Conservation (phyloP, 1,140 invertebrate species). For the Drosophila ercepeae region DNA sequence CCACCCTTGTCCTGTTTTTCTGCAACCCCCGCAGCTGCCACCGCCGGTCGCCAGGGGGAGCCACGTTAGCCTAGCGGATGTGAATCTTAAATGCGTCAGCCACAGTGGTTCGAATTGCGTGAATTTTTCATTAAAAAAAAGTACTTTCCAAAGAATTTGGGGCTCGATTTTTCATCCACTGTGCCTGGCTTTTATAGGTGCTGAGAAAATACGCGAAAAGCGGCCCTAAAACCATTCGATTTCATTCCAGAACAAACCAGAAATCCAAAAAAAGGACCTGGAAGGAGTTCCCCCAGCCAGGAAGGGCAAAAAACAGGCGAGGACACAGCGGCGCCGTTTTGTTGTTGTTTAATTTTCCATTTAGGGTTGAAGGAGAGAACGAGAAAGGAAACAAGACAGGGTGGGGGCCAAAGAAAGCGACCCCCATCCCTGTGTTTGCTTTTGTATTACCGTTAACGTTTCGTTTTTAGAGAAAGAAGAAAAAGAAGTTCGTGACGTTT, state of each 20-base stretch:
- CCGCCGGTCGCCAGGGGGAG: constrained; percentile 16
- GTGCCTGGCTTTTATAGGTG: constrained; percentile 32
- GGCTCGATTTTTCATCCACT: constrained; percentile 24
- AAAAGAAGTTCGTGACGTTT: constrained; percentile 53
- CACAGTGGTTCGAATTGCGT: constrained; percentile 12
- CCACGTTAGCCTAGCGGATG: constrained; percentile 32
- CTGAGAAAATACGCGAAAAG: constrained; percentile 55
- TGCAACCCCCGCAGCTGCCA: constrained; percentile 7
- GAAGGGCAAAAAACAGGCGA: constrained; percentile 25
- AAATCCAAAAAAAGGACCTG: neutral
- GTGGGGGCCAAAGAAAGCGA: neutral
- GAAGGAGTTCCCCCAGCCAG: neutral
- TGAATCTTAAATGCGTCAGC: constrained; percentile 33
- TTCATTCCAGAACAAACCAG: constrained; percentile 41
- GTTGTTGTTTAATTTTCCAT: constrained; percentile 79
- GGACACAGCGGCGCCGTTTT: constrained; percentile 66
- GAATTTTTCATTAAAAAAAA: neutral
- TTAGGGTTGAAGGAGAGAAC: constrained; percentile 58
- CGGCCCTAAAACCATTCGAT: constrained; percentile 67
- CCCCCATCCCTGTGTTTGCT: constrained; percentile 61
- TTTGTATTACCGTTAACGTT: constrained; percentile 64
- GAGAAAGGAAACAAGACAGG: constrained; percentile 3
- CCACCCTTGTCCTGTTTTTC: constrained; percentile 39
- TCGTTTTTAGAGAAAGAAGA: constrained; percentile 16
- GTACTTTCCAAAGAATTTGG: neutral